Base-by-base conservation (phyloP, 2,888 invertebrate species). In the Dryomyza anilis region DNA sequence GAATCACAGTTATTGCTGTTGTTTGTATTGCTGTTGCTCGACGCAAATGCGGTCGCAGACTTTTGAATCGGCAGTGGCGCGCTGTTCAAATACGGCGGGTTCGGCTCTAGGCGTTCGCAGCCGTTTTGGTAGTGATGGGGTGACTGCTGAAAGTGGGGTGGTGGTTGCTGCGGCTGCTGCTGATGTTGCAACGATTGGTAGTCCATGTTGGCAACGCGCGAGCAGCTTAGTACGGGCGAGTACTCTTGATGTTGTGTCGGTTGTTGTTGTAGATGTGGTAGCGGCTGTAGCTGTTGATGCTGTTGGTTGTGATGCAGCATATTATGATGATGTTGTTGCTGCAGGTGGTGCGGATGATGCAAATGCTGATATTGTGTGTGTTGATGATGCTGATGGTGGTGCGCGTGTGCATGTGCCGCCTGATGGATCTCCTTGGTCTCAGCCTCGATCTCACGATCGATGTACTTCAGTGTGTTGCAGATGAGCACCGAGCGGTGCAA, bases 401-500 rank as follows among this genome's bases (percentile, higher is more conserved):
- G 77, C 5, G 78, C 78, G n/a, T 76, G 77, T 60, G 78, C 78
- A 67, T 78, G 80, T 30, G 81, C 77, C 68, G 85, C 87, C 50
- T 79, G 79, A 39, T 81, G 81, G 68, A 81, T 45, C 73, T 80
- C 83, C 72, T 83, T 80, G 71, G 86, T 86, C 81, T 89, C 89
- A 66, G 88, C 85, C 81, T 94, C 94, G 88, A 96, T 92, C 84
- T 96, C 95, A 63, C 91, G 88, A 84, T 95, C 95, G 78, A 95
- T 91, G 81, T 91, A 89, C 80, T 95, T 90, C 71, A 96, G 83
- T 64, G 96, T 95, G 84, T 96, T 96, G 86, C 95, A 95, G 77
- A 96, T 95, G 69, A 96, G 89, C 79, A 96, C 96, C 55, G 95
- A 95, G 69, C 95, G 89, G 75, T 94, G 88, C 66, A 96, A 85